Conservation (phyloP, 2,888 invertebrate species). For the Erpobdella octoculata region DNA sequence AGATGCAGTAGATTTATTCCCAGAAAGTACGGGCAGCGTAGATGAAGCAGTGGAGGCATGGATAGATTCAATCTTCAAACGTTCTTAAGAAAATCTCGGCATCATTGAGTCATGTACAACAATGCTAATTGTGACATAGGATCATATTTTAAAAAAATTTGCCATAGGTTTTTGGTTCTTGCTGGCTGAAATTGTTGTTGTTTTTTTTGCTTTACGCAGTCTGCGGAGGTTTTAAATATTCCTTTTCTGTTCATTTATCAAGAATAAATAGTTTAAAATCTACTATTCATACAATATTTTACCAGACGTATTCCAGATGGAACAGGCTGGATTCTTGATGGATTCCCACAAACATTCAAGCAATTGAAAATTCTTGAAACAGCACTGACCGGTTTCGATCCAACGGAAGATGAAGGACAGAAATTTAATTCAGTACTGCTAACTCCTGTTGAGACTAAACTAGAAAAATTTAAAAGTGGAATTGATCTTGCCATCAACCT, state of each 20-base stretch:
- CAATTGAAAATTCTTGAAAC: neutral
- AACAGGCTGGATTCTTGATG: slow-evolving; percentile 14
- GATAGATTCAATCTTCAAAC: too few relatives aligned
- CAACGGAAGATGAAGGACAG: neutral
- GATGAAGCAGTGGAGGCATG: too few relatives aligned
- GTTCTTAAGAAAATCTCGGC: too few relatives aligned
- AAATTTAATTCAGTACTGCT: neutral
- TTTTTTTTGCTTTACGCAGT: too few relatives aligned
- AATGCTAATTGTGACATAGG: too few relatives aligned
- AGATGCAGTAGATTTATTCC: too few relatives aligned
- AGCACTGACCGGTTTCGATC: neutral
- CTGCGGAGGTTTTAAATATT: too few relatives aligned
- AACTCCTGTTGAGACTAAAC: neutral
- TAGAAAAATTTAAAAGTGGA: neutral
- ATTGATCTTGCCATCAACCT: neutral
- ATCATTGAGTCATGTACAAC: too few relatives aligned
- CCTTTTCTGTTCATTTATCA: neutral
- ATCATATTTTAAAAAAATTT: too few relatives aligned
- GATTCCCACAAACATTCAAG: neutral
- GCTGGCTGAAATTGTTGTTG: too few relatives aligned
- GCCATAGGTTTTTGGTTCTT: too few relatives aligned
- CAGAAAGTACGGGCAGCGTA: too few relatives aligned
- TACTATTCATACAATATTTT: neutral
- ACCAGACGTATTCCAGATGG: neutral
- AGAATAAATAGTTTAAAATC: neutral